phyloP scores from a whole-genome alignment of 2,797 vertebrate species.

The Rhinogobio ventralis region DNA sequence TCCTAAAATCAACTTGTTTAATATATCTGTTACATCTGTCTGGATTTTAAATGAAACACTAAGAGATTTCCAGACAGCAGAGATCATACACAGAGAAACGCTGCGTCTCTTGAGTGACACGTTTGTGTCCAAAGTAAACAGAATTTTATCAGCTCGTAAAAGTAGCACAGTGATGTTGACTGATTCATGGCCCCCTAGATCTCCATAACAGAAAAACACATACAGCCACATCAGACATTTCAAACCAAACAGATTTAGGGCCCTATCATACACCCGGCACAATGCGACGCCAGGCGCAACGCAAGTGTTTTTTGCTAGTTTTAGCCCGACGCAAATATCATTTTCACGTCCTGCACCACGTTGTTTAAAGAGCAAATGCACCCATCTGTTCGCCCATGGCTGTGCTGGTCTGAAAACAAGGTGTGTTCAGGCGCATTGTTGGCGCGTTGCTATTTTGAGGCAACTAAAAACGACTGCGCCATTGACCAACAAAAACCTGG shows the following conservation, averaged over 20 bases:
- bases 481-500: too few species aligned
- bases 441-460: too few species aligned
- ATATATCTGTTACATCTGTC: background rate
- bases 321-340: too few species aligned
- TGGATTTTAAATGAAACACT: slow-evolving; percentile 15
- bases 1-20: background rate
- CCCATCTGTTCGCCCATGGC: too few species aligned
- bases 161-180: slow-evolving; percentile 22
- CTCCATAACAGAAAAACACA: background rate
- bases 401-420: too few species aligned
- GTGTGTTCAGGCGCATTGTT: too few species aligned
- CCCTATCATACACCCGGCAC: too few species aligned
- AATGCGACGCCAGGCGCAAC: too few species aligned
- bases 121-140: slow-evolving; percentile 52
- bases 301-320: too few species aligned
- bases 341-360: too few species aligned
- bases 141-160: slow-evolving; percentile 47
- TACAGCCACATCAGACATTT: background rate
- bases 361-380: too few species aligned
- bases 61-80: background rate
- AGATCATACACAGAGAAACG: slow-evolving; percentile 38
- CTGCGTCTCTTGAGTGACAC: background rate
- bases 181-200: background rate
- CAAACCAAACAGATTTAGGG: background rate
- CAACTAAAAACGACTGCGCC: too few species aligned